Evolutionary conservation across 2,113 vertebrate genomes (phyloP).

Genomic region (Myrmophylax atrothorax): DNA sequence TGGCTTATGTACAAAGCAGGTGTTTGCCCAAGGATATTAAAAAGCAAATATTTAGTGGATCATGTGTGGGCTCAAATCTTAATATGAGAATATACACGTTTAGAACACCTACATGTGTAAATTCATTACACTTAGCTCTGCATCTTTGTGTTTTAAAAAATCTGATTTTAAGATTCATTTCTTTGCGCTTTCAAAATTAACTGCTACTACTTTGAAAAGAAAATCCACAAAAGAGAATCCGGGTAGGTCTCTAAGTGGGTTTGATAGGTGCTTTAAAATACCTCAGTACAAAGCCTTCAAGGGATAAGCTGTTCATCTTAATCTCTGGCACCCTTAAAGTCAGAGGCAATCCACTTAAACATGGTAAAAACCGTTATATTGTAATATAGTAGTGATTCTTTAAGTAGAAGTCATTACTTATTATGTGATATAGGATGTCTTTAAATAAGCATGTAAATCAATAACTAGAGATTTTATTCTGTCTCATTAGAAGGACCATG

Average conservation of each 20-base stretch:
- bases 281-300: background rate
- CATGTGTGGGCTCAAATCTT: background rate
- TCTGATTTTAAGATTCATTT: background rate
- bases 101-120: background rate
- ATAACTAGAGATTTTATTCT: background rate
- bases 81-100: background rate
- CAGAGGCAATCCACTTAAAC: background rate
- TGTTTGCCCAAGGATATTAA: background rate
- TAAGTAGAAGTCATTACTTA: background rate
- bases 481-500: conserved; percentile 90
- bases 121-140: background rate
- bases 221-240: background rate
- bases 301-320: background rate
- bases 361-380: background rate
- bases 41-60: background rate
- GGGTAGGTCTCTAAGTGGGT: background rate
- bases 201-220: background rate
- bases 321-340: background rate
- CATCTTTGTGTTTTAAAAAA: background rate
- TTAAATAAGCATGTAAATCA: background rate
- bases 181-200: background rate
- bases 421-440: background rate
- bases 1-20: background rate
- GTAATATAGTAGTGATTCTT: background rate
- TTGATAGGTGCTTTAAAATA: background rate